A percentile compares a stretch with the other conserved stretches of the same genome.
These are phyloP conservation scores for Chymomyza costata DNA, from an alignment of 1,140 invertebrate species.

Conservation along the genomic window DNA sequence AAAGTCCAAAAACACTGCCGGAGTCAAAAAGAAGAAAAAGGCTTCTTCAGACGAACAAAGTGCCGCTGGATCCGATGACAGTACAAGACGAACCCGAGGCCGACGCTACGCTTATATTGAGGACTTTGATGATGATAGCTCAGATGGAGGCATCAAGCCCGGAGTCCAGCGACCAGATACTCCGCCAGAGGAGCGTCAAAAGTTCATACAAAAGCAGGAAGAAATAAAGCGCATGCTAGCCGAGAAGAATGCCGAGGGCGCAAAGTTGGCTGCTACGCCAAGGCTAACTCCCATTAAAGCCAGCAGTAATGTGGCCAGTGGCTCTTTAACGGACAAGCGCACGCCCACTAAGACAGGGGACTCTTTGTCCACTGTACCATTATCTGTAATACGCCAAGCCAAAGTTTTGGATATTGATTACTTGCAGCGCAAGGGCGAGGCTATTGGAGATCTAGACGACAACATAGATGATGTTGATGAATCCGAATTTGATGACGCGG, in stretches of 20 bases:
- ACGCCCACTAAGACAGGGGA: constrained; percentile 51
- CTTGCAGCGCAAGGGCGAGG: constrained; percentile 71
- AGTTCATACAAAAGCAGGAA: constrained; percentile 74
- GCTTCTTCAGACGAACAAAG: constrained; percentile 51
- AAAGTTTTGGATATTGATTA: constrained; percentile 75
- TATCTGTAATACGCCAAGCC: constrained; percentile 71
- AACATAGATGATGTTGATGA: constrained; percentile 54
- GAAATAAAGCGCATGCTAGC: constrained; percentile 75
- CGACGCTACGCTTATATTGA: constrained; percentile 84
- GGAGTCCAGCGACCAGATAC: constrained; percentile 71
- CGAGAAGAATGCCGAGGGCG: constrained; percentile 72
- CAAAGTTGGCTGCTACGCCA: constrained; percentile 67
- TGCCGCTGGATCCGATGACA: constrained; percentile 76
- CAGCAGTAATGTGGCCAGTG: constrained; percentile 3
- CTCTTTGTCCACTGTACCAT: constrained; percentile 67
- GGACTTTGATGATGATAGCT: constrained; percentile 70
- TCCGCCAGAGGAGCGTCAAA: constrained; percentile 71
- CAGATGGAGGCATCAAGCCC: constrained; percentile 78
- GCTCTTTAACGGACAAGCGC: constrained; percentile 35
- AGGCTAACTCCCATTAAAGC: constrained; percentile 62
- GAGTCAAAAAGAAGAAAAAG: constrained; percentile 47
- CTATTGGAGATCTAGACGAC: constrained; percentile 46
- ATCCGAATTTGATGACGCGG: constrained; percentile 63
- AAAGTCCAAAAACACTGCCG: neutral
- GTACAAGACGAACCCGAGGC: constrained; percentile 80